A percentile compares a stretch with the other conserved stretches of the same genome.
These are phyloP conservation scores for Hucho hucho DNA, from an alignment of 2,113 vertebrate genomes.

Conservation along the genomic window DNA sequence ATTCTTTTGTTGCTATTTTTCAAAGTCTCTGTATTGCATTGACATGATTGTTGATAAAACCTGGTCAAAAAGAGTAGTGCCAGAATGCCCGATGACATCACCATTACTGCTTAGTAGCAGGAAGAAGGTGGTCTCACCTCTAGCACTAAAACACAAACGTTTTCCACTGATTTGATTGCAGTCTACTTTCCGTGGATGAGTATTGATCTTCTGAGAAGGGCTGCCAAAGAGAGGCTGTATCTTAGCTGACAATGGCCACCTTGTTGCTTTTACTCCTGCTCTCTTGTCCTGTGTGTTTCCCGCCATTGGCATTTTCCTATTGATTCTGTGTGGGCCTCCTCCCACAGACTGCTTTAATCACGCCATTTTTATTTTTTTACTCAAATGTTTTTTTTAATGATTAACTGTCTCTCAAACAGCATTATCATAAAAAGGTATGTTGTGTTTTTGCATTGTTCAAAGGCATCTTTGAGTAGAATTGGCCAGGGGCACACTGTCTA, in stretches of 20 bases:
- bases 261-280: not conserved
- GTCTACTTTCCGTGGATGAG: not conserved
- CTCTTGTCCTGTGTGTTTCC: not conserved
- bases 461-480: conserved; percentile 55
- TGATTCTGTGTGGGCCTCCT: not conserved
- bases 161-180: not conserved
- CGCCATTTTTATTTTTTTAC: too few relatives aligned
- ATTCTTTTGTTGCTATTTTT: too few relatives aligned
- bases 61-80: too few relatives aligned
- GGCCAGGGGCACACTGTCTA: conserved; percentile 38
- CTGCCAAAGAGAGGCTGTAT: not conserved
- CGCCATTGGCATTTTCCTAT: not conserved
- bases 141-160: not conserved
- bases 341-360: not conserved
- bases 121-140: not conserved
- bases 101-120: too few relatives aligned
- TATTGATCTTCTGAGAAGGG: not conserved
- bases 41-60: too few relatives aligned
- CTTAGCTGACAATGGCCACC: not conserved
- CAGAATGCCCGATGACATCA: too few relatives aligned
- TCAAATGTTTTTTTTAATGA: not conserved
- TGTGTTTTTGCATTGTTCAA: conserved; percentile 46
- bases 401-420: conserved; percentile 36
- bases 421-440: conserved; percentile 48
- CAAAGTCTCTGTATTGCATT: too few relatives aligned